Percentiles rank a stretch among this genome's conserved stretches.
phyloP scores from a whole-genome alignment of 2,888 invertebrate genomes.

The Caenorhabditis sp. region DNA sequence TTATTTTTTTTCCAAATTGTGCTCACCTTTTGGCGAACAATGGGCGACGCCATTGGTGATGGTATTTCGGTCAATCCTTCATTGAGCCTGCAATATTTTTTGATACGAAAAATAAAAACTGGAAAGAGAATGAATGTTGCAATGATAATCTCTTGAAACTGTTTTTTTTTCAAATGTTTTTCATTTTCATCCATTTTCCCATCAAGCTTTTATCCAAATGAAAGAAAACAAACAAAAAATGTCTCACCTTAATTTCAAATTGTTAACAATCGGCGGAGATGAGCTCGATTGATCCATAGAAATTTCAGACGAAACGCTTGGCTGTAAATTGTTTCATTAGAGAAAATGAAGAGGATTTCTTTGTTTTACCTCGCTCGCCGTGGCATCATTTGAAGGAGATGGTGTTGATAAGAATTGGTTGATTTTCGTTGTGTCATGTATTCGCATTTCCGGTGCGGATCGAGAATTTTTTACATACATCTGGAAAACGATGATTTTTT shows the following conservation, averaged over 20 bases:
- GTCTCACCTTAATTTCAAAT: constrained; percentile 15
- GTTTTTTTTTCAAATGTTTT: no score
- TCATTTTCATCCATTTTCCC: no score
- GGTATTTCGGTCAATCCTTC: constrained; percentile 27
- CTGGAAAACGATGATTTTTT: constrained; percentile 15
- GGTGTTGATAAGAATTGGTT: constrained; percentile 30
- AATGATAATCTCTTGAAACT: no score
- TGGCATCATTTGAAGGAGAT: constrained; percentile 34
- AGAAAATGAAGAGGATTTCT: background rate
- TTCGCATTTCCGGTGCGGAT: constrained; percentile 41
- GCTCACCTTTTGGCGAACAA: constrained; percentile 14
- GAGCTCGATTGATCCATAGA: constrained; percentile 15
- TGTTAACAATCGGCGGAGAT: constrained; percentile 12
- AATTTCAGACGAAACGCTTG: constrained; percentile 36
- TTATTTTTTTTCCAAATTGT: background rate
- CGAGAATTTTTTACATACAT: constrained; percentile 39
- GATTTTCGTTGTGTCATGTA: constrained; percentile 28
- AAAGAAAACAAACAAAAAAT: background rate
- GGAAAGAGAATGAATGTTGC: no score
- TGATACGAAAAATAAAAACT: no score
- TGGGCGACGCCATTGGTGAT: constrained; percentile 21
- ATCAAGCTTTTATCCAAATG: background rate
- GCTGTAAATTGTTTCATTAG: constrained; percentile 15
- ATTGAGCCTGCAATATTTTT: constrained; percentile 10
- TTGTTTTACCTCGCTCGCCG: constrained; percentile 29